A percentile compares a stretch with the other conserved stretches of the same genome.
Conservation (phyloP, 1,140 invertebrate genomes). For the Parapsyche elsis region DNA sequence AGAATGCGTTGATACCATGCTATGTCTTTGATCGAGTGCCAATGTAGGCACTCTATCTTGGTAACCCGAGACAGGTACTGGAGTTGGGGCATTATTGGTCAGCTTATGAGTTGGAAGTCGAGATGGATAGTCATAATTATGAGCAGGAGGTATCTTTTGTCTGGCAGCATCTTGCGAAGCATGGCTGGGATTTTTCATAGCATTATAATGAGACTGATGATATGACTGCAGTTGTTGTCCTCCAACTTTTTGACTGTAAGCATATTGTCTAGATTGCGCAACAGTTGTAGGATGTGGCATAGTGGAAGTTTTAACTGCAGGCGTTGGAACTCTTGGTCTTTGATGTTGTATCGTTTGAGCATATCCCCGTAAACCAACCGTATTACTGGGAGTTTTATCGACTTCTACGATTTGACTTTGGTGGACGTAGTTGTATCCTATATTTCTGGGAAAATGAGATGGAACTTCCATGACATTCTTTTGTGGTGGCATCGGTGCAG, state of each 20-base stretch:
- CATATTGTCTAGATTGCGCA: slow-evolving; percentile 23
- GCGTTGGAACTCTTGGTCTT: slow-evolving; percentile 28
- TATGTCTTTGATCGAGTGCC: slow-evolving; percentile 42
- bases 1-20: slow-evolving; percentile 4
- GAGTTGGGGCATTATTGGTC: slow-evolving; percentile 17
- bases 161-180: slow-evolving; percentile 31
- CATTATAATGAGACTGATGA: slow-evolving; percentile 36
- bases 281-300: neutral
- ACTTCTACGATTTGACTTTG: slow-evolving; percentile 30
- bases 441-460: slow-evolving; percentile 29
- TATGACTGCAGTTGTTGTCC: slow-evolving; percentile 31
- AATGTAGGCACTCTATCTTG: slow-evolving; percentile 45
- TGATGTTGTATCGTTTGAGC: slow-evolving; percentile 44
- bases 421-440: slow-evolving; percentile 35
- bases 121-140: slow-evolving; percentile 44
- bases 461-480: neutral
- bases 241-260: slow-evolving; percentile 38
- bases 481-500: neutral
- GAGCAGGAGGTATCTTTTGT: slow-evolving; percentile 39
- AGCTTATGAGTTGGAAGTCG: slow-evolving; percentile 38
- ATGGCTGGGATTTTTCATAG: slow-evolving; percentile 1
- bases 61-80: slow-evolving; percentile 33
- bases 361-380: slow-evolving; percentile 14
- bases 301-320: slow-evolving; percentile 21
- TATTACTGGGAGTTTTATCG: slow-evolving; percentile 32